Evolutionary conservation across 2,797 vertebrate genomes (phyloP).

Genomic region (Sebastes oblongus): DNA sequence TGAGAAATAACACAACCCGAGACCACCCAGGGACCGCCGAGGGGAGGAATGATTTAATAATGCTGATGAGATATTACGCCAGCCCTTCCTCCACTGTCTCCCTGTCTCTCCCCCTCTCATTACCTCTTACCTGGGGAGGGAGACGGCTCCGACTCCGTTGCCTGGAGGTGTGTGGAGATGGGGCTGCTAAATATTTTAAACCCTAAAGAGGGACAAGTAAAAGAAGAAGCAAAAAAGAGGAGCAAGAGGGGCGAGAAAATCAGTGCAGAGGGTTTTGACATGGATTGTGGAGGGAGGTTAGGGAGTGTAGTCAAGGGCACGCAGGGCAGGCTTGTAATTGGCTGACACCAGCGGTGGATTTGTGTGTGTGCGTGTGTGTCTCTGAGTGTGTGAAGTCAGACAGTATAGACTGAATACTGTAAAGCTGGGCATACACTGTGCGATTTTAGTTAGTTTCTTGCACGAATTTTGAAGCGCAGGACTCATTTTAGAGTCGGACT

Average conservation of each 20-base stretch:
- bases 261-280: conserved; percentile 65
- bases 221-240: conserved; percentile 45
- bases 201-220: conserved; percentile 53
- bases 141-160: conserved; percentile 51
- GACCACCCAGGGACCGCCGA: conserved; percentile 69
- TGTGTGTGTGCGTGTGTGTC: conserved; percentile 26
- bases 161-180: conserved; percentile 75
- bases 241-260: conserved; percentile 39
- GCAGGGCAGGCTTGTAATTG: conserved; percentile 77
- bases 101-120: conserved; percentile 12
- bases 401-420: conserved; percentile 50
- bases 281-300: conserved; percentile 67
- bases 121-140: conserved; percentile 54
- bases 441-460: too few relatives aligned
- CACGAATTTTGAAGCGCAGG: too few relatives aligned
- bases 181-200: conserved; percentile 82
- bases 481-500: too few relatives aligned
- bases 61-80: conserved; percentile 75
- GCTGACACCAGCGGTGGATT: conserved; percentile 57
- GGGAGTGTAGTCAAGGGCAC: conserved; percentile 76
- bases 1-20: conserved; percentile 69
- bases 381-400: conserved; percentile 30
- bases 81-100: conserved; percentile 38
- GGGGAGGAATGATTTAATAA: conserved; percentile 79
- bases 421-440: too few relatives aligned